Evolutionary conservation across 2,888 invertebrate genomes (phyloP).

Genomic region (Caenorhabditis zanzibari): DNA sequence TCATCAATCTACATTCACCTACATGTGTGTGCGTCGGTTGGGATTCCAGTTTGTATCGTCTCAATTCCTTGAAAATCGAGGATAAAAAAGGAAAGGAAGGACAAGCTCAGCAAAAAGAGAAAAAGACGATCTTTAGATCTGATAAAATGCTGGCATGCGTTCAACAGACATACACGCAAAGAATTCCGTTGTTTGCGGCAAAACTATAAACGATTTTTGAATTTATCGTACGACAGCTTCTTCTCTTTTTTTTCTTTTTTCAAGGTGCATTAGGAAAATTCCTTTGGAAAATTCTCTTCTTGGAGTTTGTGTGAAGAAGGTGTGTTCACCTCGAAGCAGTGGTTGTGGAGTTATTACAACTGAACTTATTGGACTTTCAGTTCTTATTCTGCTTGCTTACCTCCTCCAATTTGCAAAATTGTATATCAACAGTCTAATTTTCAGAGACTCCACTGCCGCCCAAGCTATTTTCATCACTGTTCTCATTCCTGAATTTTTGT

Average conservation of each 20-base stretch:
- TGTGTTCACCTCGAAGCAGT: too few species aligned
- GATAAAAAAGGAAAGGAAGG: conserved; percentile 1
- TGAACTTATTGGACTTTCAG: too few species aligned
- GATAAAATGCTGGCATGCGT: conserved; percentile 40
- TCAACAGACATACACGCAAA: conserved; percentile 9
- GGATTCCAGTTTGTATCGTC: conserved; percentile 46
- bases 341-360: too few species aligned
- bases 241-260: too few species aligned
- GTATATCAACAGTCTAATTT: too few species aligned
- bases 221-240: background rate
- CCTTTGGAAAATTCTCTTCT: conserved; percentile 8
- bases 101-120: conserved; percentile 42
- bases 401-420: too few species aligned
- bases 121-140: conserved; percentile 25
- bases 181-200: conserved; percentile 16
- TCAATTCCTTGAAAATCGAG: conserved; percentile 1
- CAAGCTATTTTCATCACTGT: background rate
- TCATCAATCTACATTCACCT: conserved; percentile 57
- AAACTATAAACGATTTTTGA: conserved; percentile 33
- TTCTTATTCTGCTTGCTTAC: too few species aligned
- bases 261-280: conserved; percentile 1
- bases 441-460: too few species aligned
- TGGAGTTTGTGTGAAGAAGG: too few species aligned
- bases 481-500: background rate
- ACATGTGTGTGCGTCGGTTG: background rate